Percentiles rank a stretch among this genome's conserved stretches.
These are phyloP conservation scores for Castor canadensis DNA, from an alignment of 2,113 vertebrate genomes.

Conservation along the genomic window DNA sequence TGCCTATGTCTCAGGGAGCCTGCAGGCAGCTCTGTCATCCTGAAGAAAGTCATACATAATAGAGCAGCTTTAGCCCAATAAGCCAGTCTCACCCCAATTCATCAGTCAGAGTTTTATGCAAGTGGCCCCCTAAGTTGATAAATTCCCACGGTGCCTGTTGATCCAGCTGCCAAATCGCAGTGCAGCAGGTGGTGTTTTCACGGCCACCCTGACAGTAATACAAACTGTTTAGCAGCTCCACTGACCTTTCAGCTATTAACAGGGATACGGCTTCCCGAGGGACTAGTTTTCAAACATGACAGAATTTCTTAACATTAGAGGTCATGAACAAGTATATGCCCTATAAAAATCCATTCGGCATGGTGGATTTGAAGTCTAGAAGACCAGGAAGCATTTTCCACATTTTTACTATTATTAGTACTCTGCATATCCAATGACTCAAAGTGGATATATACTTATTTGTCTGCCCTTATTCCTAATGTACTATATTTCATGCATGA, in stretches of 20 bases:
- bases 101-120: slow-evolving; percentile 89
- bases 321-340: slow-evolving; percentile 87
- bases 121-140: slow-evolving; percentile 93
- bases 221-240: slow-evolving; percentile 98
- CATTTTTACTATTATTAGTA: slow-evolving; percentile 81
- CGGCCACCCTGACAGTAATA: slow-evolving; percentile 98
- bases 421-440: slow-evolving; percentile 74
- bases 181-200: slow-evolving; percentile 99
- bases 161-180: slow-evolving; percentile 98
- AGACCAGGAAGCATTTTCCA: slow-evolving; percentile 79
- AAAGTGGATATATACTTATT: not conserved
- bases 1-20: slow-evolving; percentile 77
- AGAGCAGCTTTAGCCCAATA: slow-evolving; percentile 87
- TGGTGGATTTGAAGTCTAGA: slow-evolving; percentile 84
- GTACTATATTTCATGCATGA: slow-evolving; percentile 68
- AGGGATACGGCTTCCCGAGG: slow-evolving; percentile 90
- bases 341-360: slow-evolving; percentile 87
- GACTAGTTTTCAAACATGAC: slow-evolving; percentile 89
- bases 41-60: slow-evolving; percentile 85
- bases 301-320: slow-evolving; percentile 87
- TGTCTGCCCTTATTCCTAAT: slow-evolving; percentile 76
- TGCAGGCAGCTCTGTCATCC: slow-evolving; percentile 77
- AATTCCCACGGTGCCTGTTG: slow-evolving; percentile 99
- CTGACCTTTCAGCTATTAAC: slow-evolving; percentile 97
- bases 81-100: slow-evolving; percentile 87